Evolutionary conservation across 2,888 invertebrate genomes (phyloP).

Genomic region (Griposia aprilina): DNA sequence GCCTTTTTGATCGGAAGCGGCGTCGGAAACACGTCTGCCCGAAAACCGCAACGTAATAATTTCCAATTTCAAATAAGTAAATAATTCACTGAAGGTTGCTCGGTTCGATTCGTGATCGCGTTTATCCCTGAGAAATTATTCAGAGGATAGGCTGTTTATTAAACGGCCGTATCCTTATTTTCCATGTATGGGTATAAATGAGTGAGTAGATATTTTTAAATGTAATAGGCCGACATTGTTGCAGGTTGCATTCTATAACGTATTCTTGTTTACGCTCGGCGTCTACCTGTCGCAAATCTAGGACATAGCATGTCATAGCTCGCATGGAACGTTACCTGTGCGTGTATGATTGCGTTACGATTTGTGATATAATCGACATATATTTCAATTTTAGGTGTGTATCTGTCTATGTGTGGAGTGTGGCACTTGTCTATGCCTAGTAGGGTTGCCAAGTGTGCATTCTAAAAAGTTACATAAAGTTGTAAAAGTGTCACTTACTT

Average conservation of each 20-base stretch:
- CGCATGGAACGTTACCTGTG: conserved; percentile 82
- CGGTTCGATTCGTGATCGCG: conserved; percentile 72
- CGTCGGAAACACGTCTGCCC: conserved; percentile 88
- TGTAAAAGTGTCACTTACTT: conserved; percentile 13
- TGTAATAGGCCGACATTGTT: conserved; percentile 77
- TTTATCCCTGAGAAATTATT: conserved; percentile 78
- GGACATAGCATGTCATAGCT: conserved; percentile 88
- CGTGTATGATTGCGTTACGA: conserved; percentile 85
- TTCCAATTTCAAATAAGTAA: conserved; percentile 87
- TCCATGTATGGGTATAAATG: conserved; percentile 67
- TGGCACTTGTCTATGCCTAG: conserved; percentile 57
- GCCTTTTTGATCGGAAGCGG: conserved; percentile 84
- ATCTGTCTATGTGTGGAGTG: conserved; percentile 60
- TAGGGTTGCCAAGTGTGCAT: conserved; percentile 48
- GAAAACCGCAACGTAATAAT: conserved; percentile 88
- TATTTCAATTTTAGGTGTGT: conserved; percentile 74
- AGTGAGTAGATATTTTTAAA: conserved; percentile 67
- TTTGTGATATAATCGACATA: conserved; percentile 86
- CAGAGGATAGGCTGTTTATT: conserved; percentile 75
- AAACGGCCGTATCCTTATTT: conserved; percentile 73
- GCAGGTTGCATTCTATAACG: conserved; percentile 72
- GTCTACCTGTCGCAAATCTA: conserved; percentile 87
- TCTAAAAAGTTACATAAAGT: background rate
- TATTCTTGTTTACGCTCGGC: conserved; percentile 79
- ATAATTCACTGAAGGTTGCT: conserved; percentile 84